Percentiles rank a stretch among this genome's conserved stretches.
Evolutionary conservation across 2,888 invertebrate species (phyloP).

Genomic region (Plebejus anna): DNA sequence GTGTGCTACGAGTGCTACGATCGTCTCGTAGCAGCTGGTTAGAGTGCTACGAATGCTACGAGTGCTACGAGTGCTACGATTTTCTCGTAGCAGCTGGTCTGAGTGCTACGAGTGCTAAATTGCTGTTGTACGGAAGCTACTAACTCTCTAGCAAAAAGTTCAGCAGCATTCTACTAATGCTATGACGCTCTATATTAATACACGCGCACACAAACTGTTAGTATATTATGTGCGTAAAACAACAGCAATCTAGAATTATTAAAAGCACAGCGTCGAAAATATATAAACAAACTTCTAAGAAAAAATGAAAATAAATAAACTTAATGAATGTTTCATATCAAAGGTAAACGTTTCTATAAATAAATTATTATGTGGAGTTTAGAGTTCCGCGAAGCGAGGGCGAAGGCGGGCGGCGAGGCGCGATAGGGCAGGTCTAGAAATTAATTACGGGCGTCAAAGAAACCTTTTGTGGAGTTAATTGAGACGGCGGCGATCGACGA

Average conservation of each 20-base stretch:
- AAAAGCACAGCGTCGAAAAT: neutral
- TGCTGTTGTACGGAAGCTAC: neutral
- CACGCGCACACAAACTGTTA: no score
- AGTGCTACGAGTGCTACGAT: neutral
- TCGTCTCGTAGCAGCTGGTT: neutral
- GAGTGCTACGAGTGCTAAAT: neutral
- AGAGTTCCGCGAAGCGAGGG: neutral
- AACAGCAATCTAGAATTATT: neutral
- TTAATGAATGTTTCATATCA: conserved; percentile 1
- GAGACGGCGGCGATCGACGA: neutral
- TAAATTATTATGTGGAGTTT: neutral
- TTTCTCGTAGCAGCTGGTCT: neutral
- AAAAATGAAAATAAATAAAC: neutral
- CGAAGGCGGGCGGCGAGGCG: neutral
- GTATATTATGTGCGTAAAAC: neutral
- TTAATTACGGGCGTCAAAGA: conserved; percentile 21
- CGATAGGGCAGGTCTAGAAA: conserved; percentile 16
- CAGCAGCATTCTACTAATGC: neutral
- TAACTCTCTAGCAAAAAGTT: neutral
- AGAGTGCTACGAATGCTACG: neutral
- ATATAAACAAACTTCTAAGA: neutral
- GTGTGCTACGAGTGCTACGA: neutral
- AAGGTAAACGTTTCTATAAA: conserved; percentile 12
- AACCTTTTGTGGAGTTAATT: conserved; percentile 21
- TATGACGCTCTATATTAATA: no score